A percentile compares a stretch with the other conserved stretches of the same genome.
Evolutionary conservation across 2,113 vertebrate species (phyloP).

Genomic region (Strix uralensis): DNA sequence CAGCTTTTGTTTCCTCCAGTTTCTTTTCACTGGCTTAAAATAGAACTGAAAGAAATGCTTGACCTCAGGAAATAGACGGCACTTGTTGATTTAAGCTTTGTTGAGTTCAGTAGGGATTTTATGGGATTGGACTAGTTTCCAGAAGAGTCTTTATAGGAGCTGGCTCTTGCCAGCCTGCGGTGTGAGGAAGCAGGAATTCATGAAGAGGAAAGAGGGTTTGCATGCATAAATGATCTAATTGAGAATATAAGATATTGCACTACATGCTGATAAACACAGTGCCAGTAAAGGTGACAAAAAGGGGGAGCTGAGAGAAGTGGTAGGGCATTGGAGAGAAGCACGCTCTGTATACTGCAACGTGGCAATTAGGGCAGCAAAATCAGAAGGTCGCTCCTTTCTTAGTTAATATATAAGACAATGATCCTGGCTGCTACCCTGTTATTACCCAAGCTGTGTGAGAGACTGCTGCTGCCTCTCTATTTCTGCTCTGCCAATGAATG

Average conservation of each 20-base stretch:
- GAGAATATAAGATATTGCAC: not conserved
- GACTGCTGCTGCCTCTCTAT: not conserved
- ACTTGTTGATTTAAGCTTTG: not conserved
- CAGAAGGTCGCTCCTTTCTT: not conserved
- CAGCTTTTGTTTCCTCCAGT: not conserved
- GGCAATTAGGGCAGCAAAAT: not conserved
- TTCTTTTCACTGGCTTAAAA: conserved; percentile 3
- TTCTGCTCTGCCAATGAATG: not conserved
- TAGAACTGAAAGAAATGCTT: not conserved
- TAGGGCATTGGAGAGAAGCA: not conserved
- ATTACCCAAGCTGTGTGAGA: not conserved
- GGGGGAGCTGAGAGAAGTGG: not conserved
- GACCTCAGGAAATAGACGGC: not conserved
- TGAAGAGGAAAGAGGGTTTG: not conserved
- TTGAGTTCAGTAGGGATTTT: not conserved
- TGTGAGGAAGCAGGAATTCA: not conserved
- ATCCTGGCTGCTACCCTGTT: not conserved
- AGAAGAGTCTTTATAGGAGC: not conserved
- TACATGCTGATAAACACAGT: not conserved
- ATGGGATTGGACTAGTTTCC: not conserved
- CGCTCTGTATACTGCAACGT: not conserved
- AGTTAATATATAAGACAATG: not conserved
- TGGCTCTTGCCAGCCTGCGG: not conserved
- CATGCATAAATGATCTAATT: not conserved
- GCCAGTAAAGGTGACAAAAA: not conserved